phyloP scores from a whole-genome alignment of 2,113 vertebrate genomes.

The Chaetodon trifascialis region DNA sequence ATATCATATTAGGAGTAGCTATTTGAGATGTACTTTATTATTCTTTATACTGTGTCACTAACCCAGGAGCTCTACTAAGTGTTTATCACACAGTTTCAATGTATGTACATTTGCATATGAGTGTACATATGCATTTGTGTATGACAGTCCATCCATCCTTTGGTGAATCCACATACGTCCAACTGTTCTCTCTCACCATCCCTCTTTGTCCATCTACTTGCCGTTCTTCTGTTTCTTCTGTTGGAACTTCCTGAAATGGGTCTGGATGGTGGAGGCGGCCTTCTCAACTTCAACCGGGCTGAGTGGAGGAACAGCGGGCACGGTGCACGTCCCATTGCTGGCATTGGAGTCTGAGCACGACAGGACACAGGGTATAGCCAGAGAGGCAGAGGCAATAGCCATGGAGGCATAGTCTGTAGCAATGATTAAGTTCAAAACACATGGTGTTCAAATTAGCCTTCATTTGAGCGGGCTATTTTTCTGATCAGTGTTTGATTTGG shows the following conservation, averaged over 20 bases:
- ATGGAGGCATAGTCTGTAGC: slow-evolving; percentile 63
- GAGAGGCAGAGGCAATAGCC: slow-evolving; percentile 61
- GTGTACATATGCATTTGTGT: slow-evolving; percentile 9
- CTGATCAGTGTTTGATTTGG: not conserved
- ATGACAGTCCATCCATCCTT: slow-evolving; percentile 14
- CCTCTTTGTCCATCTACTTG: slow-evolving; percentile 59
- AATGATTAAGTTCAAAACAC: slow-evolving; percentile 52
- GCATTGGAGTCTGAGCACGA: slow-evolving; percentile 72
- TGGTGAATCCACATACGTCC: slow-evolving; percentile 8
- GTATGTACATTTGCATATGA: slow-evolving; percentile 29
- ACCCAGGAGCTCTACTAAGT: slow-evolving; percentile 11
- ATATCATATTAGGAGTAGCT: slow-evolving; percentile 17
- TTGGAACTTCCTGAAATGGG: slow-evolving; percentile 88
- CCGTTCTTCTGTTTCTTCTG: slow-evolving; percentile 87
- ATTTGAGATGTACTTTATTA: slow-evolving; percentile 23
- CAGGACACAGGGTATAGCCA: slow-evolving; percentile 71
- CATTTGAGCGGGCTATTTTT: slow-evolving; percentile 46
- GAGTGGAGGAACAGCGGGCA: slow-evolving; percentile 41
- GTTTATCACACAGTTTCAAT: slow-evolving; percentile 13
- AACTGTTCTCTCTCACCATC: slow-evolving; percentile 2
- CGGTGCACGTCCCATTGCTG: slow-evolving; percentile 66
- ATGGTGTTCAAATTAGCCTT: slow-evolving; percentile 19
- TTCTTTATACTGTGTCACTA: slow-evolving; percentile 19
- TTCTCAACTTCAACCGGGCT: slow-evolving; percentile 74
- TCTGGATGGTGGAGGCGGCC: slow-evolving; percentile 89